Conservation (phyloP, 2,888 invertebrate genomes). For the Drosophila barbarae region DNA sequence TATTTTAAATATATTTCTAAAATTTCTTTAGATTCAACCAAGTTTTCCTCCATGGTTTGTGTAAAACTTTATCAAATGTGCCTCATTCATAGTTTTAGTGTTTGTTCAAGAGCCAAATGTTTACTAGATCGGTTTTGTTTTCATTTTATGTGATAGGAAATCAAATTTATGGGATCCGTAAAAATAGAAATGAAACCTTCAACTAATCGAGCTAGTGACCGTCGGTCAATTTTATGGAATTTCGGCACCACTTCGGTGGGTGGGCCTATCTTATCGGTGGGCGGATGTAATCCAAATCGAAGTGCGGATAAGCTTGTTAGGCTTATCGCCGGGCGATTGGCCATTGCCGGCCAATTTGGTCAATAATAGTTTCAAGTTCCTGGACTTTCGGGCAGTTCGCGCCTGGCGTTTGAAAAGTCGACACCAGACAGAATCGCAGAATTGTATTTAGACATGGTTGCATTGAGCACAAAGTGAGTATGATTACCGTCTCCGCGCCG, state of each 20-base stretch:
- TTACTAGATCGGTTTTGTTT: background rate
- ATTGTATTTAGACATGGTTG: conserved; percentile 35
- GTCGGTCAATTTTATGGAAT: background rate
- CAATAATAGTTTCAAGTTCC: conserved; percentile 33
- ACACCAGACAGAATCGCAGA: conserved; percentile 2
- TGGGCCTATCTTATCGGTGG: conserved; percentile 18
- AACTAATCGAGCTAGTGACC: background rate
- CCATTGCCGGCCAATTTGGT: conserved; percentile 13
- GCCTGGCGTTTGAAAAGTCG: conserved; percentile 42
- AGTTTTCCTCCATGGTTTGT: background rate
- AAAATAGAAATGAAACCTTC: conserved; percentile 7
- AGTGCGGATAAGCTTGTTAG: conserved; percentile 43
- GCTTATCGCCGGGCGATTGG: conserved; percentile 11
- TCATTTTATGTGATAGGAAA: conserved; percentile 1
- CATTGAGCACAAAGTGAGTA: conserved; percentile 38
- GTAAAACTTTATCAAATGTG: background rate
- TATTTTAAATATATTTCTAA: background rate
- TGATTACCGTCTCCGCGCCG: background rate
- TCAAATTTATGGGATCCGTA: conserved; percentile 2
- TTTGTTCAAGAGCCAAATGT: background rate
- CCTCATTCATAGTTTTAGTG: background rate
- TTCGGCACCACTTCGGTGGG: background rate
- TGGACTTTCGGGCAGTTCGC: conserved; percentile 42
- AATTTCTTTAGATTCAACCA: background rate
- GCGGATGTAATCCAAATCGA: conserved; percentile 13